Evolutionary conservation across 2,888 invertebrate species (phyloP), one percentile per base, ranked within the genome.

Genomic region (Polylopha cassiicola): DNA sequence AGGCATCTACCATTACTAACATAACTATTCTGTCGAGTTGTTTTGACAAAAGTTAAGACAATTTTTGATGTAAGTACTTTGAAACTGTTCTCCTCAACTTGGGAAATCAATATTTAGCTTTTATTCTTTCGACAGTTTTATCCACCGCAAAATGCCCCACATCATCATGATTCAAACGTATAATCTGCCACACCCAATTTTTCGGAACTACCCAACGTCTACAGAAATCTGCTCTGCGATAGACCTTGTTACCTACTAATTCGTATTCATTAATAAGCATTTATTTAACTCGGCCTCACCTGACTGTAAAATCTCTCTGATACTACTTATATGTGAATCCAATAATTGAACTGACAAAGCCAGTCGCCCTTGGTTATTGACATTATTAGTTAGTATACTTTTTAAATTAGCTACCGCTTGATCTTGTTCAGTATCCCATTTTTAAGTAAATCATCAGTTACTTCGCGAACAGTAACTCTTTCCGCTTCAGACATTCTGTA

Each of bases 1-100:
- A 63, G 3, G 41, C 52, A 34, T 60, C 61, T 6, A 61, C 51
- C 3, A 43, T 33, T 0, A 58, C 53, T 3, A 61, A 44, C 3
- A 58, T 57, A 54, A 4, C 39, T 43, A 24, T 47, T 46, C 4
- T 42, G 39, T 18, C 53, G 11, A 10, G 27, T 20, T 6, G 34
- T 27, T 27, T 36, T 36, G 6, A 36, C 14, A 4, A 36, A 36
- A 2, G 34, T 24, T 24, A 3, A 29, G 8, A n/a, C 29, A 38
- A 6, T 38, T 30, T 5, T 30, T 38, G n/a, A 1, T n/a, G n/a
- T n/a, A 28, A 18, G 5, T 38, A 38, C 16, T 38, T 38, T 3
- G 18, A 2, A n/a, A 38, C 18, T 1, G 14, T 24, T 4, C 18
- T 24, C 14, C 28, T 28, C 30, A 38, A 17, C 4, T 41, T 17